A percentile compares a stretch with the other conserved stretches of the same genome.
These are phyloP conservation scores for Habropoda laboriosa DNA, from an alignment of 1,140 invertebrate genomes.

Conservation along the genomic window DNA sequence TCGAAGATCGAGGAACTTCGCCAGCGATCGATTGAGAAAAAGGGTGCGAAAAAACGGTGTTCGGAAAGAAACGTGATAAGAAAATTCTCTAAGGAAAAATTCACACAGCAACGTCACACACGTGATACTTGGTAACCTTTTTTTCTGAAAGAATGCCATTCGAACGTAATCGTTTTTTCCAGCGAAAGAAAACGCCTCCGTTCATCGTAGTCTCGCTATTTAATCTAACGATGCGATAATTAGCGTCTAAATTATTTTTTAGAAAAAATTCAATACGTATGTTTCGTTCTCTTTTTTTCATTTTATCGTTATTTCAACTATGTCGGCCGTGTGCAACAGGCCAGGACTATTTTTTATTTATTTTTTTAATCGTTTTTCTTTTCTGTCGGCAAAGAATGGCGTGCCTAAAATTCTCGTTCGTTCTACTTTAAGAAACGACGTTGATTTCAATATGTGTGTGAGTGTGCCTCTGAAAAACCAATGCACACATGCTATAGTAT, in stretches of 20 bases:
- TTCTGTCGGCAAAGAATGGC: conserved; percentile 4
- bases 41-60: not conserved
- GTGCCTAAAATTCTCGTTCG: conserved; percentile 6
- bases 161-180: conserved; percentile 11
- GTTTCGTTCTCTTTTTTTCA: not conserved
- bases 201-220: not conserved
- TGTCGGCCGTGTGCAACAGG: not conserved
- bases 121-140: too few species aligned
- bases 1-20: not conserved
- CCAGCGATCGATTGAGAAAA: not conserved
- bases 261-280: not conserved
- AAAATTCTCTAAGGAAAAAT: not conserved
- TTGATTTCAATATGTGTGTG: too few species aligned
- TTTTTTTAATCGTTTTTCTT: too few species aligned
- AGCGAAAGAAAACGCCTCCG: not conserved
- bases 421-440: conserved; percentile 35
- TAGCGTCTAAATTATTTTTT: not conserved
- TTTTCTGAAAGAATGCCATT: not conserved
- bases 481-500: conserved; percentile 19
- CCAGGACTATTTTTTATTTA: not conserved
- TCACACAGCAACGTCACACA: conserved; percentile 2
- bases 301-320: not conserved
- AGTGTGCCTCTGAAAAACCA: conserved; percentile 1
- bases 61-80: not conserved
- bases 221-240: not conserved